Evolutionary conservation across 2,113 vertebrate genomes (phyloP), one percentile per base, ranked within the genome.

Genomic region (Taurulus bubalis): DNA sequence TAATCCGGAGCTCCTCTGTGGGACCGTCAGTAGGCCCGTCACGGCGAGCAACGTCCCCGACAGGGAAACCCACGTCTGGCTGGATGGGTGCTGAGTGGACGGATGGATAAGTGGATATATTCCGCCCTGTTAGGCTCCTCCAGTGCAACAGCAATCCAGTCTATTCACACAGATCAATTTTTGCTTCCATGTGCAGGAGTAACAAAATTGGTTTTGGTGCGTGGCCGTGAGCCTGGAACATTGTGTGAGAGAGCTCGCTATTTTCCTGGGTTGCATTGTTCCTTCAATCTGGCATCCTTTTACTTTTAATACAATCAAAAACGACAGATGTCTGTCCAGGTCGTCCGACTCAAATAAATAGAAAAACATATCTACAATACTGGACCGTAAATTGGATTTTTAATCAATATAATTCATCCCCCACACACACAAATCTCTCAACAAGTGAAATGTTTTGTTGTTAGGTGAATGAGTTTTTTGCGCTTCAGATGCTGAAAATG

Each of bases 1-100:
- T 76, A 87, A 86, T 80, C 71, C 72, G 3, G 1, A 55, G 70
- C 84, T 69, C 47, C 63, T 87, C 63, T 74, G 55, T 38, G 62
- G 80, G 79, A 6, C 69, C 73, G 84, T 89, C 89, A 90, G 85
- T 88, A 84, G 69, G 82, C 45, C 68, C 77, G 86, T 88, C 85
- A 88, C 71, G 72, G 70, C 62, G 83, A 85, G 72, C 72, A 80
- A 77, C 73, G 51, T 77, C 80, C 75, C 75, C 73, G 89, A 80
- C 80, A 85, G 78, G 53, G 67, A 85, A 81, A 69, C 60, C 69
- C 10, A 67, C 58, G 79, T 64, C 49, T 80, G 69, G 65, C 47
- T 75, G 62, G 45, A 74, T 73, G 77, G 71, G 66, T 30, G 71
- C 34, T 42, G 18, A 56, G 79, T 15, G 45, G 79, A 82, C 42